A percentile compares a stretch with the other conserved stretches of the same genome.
phyloP scores from a whole-genome alignment of 2,797 vertebrate species.

The Tragelaphus oryx region DNA sequence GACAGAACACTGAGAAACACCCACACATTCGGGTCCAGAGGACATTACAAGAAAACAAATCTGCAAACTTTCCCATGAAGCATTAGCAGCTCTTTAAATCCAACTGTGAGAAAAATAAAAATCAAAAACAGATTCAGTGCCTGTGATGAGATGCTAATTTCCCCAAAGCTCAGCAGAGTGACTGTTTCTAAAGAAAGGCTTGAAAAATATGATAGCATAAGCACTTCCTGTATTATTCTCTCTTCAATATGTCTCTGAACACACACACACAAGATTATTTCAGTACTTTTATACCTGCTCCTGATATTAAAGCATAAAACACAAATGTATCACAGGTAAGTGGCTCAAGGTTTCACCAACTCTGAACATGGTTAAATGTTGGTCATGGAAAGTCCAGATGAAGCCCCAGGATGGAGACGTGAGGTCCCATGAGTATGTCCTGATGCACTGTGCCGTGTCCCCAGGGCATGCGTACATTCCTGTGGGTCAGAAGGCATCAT shows the following conservation, averaged over 20 bases:
- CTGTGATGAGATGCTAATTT: neutral
- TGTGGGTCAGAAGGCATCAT: constrained; percentile 16
- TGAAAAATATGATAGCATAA: neutral
- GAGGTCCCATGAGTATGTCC: neutral
- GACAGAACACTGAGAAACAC: neutral
- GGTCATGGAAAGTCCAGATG: neutral
- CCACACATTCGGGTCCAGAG: neutral
- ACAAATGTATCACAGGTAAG: neutral
- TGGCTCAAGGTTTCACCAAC: neutral
- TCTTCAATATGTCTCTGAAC: neutral
- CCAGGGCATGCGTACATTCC: neutral
- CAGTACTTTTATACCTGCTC: neutral
- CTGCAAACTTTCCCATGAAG: neutral
- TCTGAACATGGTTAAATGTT: neutral
- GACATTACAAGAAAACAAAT: neutral
- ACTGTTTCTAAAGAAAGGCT: neutral
- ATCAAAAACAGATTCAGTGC: neutral
- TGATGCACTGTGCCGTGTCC: neutral
- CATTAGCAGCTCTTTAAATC: constrained; percentile 44
- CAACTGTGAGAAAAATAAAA: neutral
- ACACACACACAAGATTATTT: neutral
- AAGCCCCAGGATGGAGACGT: neutral
- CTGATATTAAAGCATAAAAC: neutral
- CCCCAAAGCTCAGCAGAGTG: neutral
- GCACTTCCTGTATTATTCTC: neutral